Evolutionary conservation across 2,888 invertebrate species (phyloP).

Genomic region (Ophioninae sp.): DNA sequence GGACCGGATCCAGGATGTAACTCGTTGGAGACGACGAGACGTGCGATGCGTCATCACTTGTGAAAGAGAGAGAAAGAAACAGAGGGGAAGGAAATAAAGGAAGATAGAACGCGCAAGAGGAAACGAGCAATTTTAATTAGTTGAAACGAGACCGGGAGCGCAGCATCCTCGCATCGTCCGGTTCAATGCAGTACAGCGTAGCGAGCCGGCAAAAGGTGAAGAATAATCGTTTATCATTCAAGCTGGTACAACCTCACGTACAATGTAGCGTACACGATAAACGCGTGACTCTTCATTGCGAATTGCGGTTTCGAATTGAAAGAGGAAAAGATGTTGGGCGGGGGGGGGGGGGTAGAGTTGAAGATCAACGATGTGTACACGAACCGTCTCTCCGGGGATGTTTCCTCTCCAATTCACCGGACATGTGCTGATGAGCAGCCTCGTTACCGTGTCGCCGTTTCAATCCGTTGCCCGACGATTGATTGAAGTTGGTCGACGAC

Average conservation of each 20-base stretch:
- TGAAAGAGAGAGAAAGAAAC: constrained; percentile 9
- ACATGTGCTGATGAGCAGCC: constrained; percentile 63
- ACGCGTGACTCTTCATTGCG: constrained; percentile 12
- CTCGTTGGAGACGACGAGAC: not conserved
- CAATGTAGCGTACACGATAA: not conserved
- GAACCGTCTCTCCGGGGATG: constrained; percentile 76
- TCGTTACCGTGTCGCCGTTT: constrained; percentile 75
- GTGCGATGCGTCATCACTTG: not conserved
- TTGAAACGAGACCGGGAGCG: constrained; percentile 65
- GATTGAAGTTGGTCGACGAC: constrained; percentile 56
- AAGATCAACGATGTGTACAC: constrained; percentile 31
- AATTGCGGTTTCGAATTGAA: not conserved
- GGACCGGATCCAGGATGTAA: not conserved
- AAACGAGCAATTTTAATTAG: constrained; percentile 71
- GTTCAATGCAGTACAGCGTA: constrained; percentile 18
- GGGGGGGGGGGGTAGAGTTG: no score
- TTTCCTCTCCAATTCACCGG: constrained; percentile 75
- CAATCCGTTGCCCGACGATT: constrained; percentile 63
- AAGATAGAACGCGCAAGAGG: constrained; percentile 56
- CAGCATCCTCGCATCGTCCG: constrained; percentile 32
- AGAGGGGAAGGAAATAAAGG: not conserved
- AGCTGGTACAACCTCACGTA: constrained; percentile 1
- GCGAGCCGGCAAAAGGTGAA: constrained; percentile 22
- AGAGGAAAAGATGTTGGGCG: not conserved
- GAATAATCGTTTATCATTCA: constrained; percentile 52